Evolutionary conservation across 2,113 vertebrate species (phyloP), one percentile per base, ranked within the genome.

Genomic region (Seriola quinqueradiata): DNA sequence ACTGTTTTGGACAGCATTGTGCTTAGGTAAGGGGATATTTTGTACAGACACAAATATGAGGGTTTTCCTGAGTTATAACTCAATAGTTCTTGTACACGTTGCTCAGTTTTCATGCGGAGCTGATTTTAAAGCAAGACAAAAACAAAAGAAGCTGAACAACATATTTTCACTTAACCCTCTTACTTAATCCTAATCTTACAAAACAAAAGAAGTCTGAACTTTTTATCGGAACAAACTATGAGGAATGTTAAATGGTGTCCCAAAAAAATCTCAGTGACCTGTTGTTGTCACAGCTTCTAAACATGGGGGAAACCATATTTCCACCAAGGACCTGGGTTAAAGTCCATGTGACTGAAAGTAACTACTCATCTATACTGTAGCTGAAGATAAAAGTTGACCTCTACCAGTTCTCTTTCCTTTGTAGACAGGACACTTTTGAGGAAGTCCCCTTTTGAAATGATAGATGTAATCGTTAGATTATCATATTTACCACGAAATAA

Each of bases 1-100:
- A 75, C 80, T 71, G 75, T 58, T 83, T 87, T 87, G 85, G 84
- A 86, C n/a, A 42, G 71, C 58, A 54, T 55, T 58, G 46, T 66
- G 72, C 67, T 87, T 85, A 78, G 79, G 76, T 84, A 80, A 85
- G 63, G 67, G 66, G 82, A 90, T 80, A 77, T 85, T 85, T 82
- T 88, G 59, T 50, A 48, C 83, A 90, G 81, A 86, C 86, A 78
- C 48, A 87, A 80, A 85, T 79, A 75, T 78, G 42, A 81, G 59
- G 66, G 60, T 75, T 86, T 90, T 88, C 64, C 77, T 78, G 80
- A 78, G 70, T 79, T 77, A 79, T 57, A 90, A 75, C 50, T 83
- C 52, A 87, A 78, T 74, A 70, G 63, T 61, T 86, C 82, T 79
- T 42, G 54, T 52, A 74, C 72, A 75, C 2, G 13, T 75, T 28